Evolutionary conservation across 2,888 invertebrate genomes (phyloP), one percentile per base, ranked within the genome.

Genomic region (Mycalesis mineus): DNA sequence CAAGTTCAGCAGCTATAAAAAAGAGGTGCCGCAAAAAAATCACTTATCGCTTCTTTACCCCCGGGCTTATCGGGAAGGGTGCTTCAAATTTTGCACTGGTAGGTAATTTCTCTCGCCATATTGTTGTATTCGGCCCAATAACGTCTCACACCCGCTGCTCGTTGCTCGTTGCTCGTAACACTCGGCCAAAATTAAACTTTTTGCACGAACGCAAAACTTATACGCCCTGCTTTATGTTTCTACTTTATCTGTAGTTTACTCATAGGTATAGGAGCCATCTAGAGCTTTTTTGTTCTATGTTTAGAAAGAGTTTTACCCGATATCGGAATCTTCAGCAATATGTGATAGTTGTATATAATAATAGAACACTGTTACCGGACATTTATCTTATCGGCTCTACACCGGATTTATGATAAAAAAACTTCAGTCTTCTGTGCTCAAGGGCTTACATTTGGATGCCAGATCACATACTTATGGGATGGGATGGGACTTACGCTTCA

Each of bases 131-230:
- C 50, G 60, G 69, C 71, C 77, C 80, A 76, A 81, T 81, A 81
- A 74, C 73, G 70, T 68, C 67, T 68, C 71, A 70, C 77, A 72
- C 76, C 78, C 74, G 77, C 71, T 75, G 77, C 70, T 57, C 50
- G 57, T 72, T 75, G 77, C 70, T 57, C 50, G 57, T 53, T 65
- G 64, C 36, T 68, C 74, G 75, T 80, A 79, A 80, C 79, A 78
- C 79, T 74, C 75, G 79, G 71, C 76, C 75, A 73, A 82, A 82
- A 83, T 83, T 80, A 80, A 80, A 82, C 78, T 80, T 83, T 82
- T 82, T 79, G 75, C 74, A 64, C 64, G 68, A 70, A 73, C 72
- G 70, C 67, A 66, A 69, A 74, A 75, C 72, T 78, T 78, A 42
- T 33, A 17, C 9, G 9, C 6, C 50, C 8, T 50, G 39, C 5